Percentiles rank a stretch among this genome's conserved stretches.
These are phyloP conservation scores for Pygathrix nemaeus DNA, from an alignment of 2,113 vertebrate genomes.

Conservation along the genomic window DNA sequence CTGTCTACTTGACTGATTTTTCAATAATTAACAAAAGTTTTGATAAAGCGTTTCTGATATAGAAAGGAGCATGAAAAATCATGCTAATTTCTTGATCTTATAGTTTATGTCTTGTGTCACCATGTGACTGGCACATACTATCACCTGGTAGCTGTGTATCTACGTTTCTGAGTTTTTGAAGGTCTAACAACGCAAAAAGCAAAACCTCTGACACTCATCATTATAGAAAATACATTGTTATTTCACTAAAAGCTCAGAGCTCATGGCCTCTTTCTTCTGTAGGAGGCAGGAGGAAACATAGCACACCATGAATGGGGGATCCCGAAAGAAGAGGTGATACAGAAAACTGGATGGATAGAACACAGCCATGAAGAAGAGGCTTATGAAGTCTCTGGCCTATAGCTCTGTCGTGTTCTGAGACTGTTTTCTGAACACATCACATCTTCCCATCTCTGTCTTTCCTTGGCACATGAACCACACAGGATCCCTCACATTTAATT, in stretches of 20 bases:
- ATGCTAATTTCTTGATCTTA: not conserved
- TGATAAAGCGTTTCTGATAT: not conserved
- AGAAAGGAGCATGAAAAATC: constrained; percentile 5
- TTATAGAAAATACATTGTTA: not conserved
- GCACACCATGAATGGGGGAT: not conserved
- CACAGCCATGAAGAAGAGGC: not conserved
- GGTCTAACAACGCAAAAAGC: not conserved
- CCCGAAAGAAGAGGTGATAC: not conserved
- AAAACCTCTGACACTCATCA: not conserved
- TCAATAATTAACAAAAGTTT: constrained; percentile 13
- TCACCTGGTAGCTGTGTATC: not conserved
- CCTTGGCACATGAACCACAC: not conserved
- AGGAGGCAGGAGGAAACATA: not conserved
- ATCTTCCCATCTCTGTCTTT: not conserved
- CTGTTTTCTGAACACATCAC: not conserved
- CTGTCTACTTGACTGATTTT: not conserved
- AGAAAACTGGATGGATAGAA: not conserved
- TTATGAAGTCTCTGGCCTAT: not conserved
- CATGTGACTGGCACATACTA: not conserved
- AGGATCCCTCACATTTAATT: not conserved
- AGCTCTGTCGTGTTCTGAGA: not conserved
- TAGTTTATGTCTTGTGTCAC: not conserved
- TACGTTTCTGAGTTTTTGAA: not conserved
- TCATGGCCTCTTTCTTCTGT: not conserved
- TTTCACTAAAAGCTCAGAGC: not conserved